These are phyloP conservation scores for Lycorma delicatula DNA, from an alignment of 1,140 invertebrate genomes.

Conservation along the genomic window DNA sequence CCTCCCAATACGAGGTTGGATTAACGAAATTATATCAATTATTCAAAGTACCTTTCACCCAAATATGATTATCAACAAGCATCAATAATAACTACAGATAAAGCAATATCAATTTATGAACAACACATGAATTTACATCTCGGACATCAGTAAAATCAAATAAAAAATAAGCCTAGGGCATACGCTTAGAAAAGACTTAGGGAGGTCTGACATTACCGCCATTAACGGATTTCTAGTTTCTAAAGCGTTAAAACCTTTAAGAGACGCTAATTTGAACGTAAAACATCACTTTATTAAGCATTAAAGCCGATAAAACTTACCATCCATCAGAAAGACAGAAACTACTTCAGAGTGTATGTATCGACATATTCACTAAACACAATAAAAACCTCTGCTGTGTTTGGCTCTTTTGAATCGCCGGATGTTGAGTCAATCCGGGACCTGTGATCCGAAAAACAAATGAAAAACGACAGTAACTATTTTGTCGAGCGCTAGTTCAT, in stretches of 20 bases:
- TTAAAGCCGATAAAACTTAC: slow-evolving; percentile 12
- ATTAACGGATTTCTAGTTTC: slow-evolving; percentile 9
- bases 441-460: slow-evolving; percentile 1
- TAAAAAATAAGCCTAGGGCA: neutral
- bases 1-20: neutral
- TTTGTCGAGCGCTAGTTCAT: neutral
- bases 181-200: neutral
- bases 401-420: slow-evolving; percentile 28
- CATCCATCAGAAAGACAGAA: slow-evolving; percentile 25
- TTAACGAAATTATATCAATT: neutral
- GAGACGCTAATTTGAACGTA: neutral
- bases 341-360: no score
- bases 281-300: neutral
- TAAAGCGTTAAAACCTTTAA: neutral
- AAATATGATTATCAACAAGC: neutral
- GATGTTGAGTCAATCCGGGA: slow-evolving; percentile 18
- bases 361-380: slow-evolving; percentile 21
- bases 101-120: neutral
- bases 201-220: slow-evolving; percentile 8
- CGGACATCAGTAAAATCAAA: neutral
- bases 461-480: neutral
- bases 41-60: neutral
- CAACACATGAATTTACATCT: neutral
- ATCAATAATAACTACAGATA: neutral
- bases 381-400: slow-evolving; percentile 20